Evolutionary conservation across 2,113 vertebrate genomes (phyloP), one percentile per base, ranked within the genome.

Genomic region (Anguilla rostrata): DNA sequence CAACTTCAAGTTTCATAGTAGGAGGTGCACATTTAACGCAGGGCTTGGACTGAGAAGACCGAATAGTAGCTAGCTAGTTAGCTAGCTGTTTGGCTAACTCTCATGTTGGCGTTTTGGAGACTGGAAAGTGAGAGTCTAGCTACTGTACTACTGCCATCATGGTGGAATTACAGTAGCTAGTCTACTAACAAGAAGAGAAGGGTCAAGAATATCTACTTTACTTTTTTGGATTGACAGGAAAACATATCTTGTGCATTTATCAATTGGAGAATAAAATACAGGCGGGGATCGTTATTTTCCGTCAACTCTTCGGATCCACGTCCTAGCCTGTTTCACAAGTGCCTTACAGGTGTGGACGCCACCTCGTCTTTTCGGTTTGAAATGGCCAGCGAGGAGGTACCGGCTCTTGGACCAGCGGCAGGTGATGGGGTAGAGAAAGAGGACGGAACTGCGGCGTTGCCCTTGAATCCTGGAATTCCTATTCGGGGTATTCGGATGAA

Each of bases 401-500:
- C 92, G 81, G 89, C 88, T 86, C 82, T 88, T 53, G 87, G 88
- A 80, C 91, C 75, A 83, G 84, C 87, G 46, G 86, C 29, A 63
- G 46, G 22, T 63, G 82, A 87, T 49, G 89, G 92, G 83, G 91
- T 84, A 41, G 88, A 53, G 49, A 85, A 89, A 78, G 93, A 92
- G 83, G 92, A 87, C 5, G 88, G 83, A 81, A 0, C 92, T 12
- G 88, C 89, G 81, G 87, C 93, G 83, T 40, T 90, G 91, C 92
- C 96, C 40, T 90, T 98, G 91, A 95, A 95, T 84, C 97, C 97
- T 0, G 95, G 93, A 12, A 92, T 99, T 82, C 98, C 98, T 22
- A 97, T 99, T 88, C 94, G 98, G 92, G 98, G 98, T 2, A 99
- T 99, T 90, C 88, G 91, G 86, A 99, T 99, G 98, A 99, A 99